Evolutionary conservation across 2,113 vertebrate species (phyloP).

Genomic region (Ploceus nigricollis): DNA sequence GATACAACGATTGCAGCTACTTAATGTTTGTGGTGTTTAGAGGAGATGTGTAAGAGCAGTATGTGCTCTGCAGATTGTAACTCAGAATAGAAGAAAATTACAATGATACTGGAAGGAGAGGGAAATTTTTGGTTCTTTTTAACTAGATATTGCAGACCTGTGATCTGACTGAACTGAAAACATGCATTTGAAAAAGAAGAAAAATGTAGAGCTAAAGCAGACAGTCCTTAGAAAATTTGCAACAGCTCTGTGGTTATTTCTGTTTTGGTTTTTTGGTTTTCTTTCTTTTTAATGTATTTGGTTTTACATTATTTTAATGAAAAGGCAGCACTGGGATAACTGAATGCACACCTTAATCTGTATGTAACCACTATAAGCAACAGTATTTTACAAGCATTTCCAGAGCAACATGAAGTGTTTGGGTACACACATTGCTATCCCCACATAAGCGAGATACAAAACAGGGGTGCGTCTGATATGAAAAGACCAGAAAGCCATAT

Average conservation of each 20-base stretch:
- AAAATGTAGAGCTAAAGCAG: constrained; percentile 38
- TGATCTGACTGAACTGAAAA: constrained; percentile 53
- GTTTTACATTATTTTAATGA: constrained; percentile 27
- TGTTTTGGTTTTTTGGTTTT: constrained; percentile 9
- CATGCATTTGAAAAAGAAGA: constrained; percentile 37
- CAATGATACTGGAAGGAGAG: constrained; percentile 37
- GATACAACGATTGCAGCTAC: constrained; percentile 74
- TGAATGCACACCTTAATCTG: constrained; percentile 35
- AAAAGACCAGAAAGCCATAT: neutral
- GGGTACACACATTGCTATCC: constrained; percentile 49
- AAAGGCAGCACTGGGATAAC: constrained; percentile 51
- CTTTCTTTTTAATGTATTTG: neutral
- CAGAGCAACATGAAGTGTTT: constrained; percentile 37
- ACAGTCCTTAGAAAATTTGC: constrained; percentile 32
- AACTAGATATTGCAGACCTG: constrained; percentile 28
- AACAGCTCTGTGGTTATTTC: constrained; percentile 37
- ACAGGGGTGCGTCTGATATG: neutral
- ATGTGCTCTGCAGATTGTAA: constrained; percentile 62
- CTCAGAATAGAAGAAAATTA: constrained; percentile 59
- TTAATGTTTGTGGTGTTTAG: constrained; percentile 74
- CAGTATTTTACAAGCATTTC: constrained; percentile 69
- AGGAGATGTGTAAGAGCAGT: constrained; percentile 71
- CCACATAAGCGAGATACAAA: constrained; percentile 42
- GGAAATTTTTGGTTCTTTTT: neutral
- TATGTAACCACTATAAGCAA: constrained; percentile 56